Evolutionary conservation across 2,113 vertebrate genomes (phyloP), one percentile per base, ranked within the genome.

Genomic region (Alouatta palliata): DNA sequence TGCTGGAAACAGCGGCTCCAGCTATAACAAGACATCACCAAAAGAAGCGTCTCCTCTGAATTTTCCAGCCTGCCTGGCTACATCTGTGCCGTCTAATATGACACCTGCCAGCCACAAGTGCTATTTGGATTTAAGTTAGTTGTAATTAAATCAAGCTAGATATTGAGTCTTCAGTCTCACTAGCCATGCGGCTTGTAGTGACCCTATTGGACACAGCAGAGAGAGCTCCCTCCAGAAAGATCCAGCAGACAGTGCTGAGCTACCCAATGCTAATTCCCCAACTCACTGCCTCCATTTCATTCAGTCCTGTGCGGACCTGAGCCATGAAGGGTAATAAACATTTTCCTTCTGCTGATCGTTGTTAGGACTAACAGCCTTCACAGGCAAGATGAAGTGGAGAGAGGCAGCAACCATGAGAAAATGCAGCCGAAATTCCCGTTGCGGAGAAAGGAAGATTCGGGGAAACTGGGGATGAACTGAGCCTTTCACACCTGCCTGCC

Each of bases 401-500:
- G 52, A n/a, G 1, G 1, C 11, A 0, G 12, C 35, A 0, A 12
- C 0, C 16, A 7, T 2, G 16, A 70, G 27, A n/a, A 19, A 61
- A 45, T 5, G 1, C 6, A 13, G 43, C 21, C 11, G 19, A n/a
- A 35, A 30, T 54, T 91, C 76, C 35, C 7, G 52, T 21, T 1
- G 17, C 1, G 37, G 61, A 54, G 71, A 40, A 14, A 43, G n/a
- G 35, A 16, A 30, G 1, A 19, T 4, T 80, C 1, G 2, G 8
- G 8, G 6, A 1, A 9, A 89, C 3, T 12, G 21, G 12, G 54
- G 25, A 6, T 6, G 47, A 0, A 2, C 75, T 5, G n/a, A 19
- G 37, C 37, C 49, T 20, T 20, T 37, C 21, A 8, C 0, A 0
- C 11, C 6, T 12, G 7, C 0, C 9, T 0, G 4, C 45, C 64